A percentile compares a stretch with the other conserved stretches of the same genome.
phyloP scores from a whole-genome alignment of 2,797 vertebrate species.

The Anguilla marmorata region DNA sequence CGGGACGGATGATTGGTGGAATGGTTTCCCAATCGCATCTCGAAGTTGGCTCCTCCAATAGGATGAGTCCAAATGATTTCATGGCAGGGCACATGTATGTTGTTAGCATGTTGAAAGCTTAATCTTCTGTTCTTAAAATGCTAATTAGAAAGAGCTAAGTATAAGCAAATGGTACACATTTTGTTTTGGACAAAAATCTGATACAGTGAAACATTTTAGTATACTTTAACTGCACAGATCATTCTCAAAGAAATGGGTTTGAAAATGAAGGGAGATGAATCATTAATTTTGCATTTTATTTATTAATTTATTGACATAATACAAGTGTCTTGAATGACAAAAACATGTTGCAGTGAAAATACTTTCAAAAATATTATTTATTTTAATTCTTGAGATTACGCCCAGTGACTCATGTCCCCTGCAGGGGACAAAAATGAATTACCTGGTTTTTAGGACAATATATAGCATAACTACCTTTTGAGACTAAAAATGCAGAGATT shows the following conservation, averaged over 20 bases:
- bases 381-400: too few relatives aligned
- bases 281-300: too few relatives aligned
- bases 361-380: too few relatives aligned
- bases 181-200: background rate
- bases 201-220: background rate
- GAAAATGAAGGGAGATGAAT: background rate
- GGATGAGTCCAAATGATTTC: background rate
- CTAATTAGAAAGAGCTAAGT: background rate
- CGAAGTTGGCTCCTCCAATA: background rate
- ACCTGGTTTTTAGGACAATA: background rate
- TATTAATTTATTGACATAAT: too few relatives aligned
- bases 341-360: too few relatives aligned
- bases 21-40: background rate
- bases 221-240: background rate
- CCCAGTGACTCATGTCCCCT: too few relatives aligned
- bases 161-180: too few relatives aligned
- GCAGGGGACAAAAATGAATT: too few relatives aligned
- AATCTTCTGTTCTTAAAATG: background rate
- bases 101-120: background rate
- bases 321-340: too few relatives aligned
- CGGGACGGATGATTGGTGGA: background rate
- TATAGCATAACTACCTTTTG: background rate
- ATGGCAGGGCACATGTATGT: background rate
- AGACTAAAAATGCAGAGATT: background rate
- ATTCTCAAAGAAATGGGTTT: background rate